Evolutionary conservation across 2,113 vertebrate species (phyloP), one percentile per base, ranked within the genome.

Genomic region (Etia nguti): DNA sequence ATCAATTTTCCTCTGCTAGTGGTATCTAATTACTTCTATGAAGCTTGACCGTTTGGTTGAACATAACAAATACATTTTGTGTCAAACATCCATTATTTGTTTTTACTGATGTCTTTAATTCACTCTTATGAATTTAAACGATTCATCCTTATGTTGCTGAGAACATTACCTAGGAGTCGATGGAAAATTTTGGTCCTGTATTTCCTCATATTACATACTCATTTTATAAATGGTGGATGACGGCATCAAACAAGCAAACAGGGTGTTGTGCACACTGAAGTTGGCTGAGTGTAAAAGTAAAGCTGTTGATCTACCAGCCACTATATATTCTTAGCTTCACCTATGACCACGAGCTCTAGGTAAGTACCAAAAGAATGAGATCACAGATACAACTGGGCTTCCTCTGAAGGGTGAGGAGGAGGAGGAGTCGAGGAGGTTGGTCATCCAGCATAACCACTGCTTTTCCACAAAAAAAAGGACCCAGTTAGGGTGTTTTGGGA

Each of bases 1-100:
- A 94, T 94, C 52, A 16, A 89, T 92, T 93, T 85, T 57, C 54
- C 34, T 70, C 62, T 50, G 4, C 70, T 43, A 8, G 55, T 9
- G 57, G 86, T 70, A 84, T 20, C 46, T 48, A 13, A 60, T 92
- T 90, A 73, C 73, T 16, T 34, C 31, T 10, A 43, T 65, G 31
- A 10, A 43, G 60, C 57, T 55, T 41, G 6, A 57, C 8, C n/a
- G 55, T 75, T 36, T 10, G 26, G 50, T 52, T 36, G 41, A 77
- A 65, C 3, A 38, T 68, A 54, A 55, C 43, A 18, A 24, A 48
- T n/a, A 29, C 24, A 46, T 34, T 36, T 54, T 52, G 11, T 22
- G 10, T 54, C 20, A 36, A 54, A 79, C 43, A 36, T 54, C 11
- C 8, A 10, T 38, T 20, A 50, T 10, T 26, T 16, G 41, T 4